phyloP scores from a whole-genome alignment of 2,797 vertebrate genomes.

The Erithacus rubecula region DNA sequence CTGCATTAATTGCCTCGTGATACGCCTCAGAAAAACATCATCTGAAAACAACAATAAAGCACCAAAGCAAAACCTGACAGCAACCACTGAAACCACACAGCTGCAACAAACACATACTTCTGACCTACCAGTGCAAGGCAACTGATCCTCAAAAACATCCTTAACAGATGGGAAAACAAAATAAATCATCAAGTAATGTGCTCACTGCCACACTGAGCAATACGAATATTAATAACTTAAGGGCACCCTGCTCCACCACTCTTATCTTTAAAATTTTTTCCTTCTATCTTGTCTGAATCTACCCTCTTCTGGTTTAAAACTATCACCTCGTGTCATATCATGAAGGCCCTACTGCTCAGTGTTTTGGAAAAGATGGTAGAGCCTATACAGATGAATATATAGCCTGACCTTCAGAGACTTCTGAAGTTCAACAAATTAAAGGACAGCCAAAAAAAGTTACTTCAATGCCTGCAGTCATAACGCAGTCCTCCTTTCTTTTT shows the following conservation, averaged over 20 bases:
- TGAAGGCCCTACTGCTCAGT: not conserved
- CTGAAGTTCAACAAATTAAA: not conserved
- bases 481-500: not conserved
- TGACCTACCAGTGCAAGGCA: not conserved
- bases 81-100: not conserved
- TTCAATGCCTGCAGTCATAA: not conserved
- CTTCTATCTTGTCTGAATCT: not conserved
- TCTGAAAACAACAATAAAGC: not conserved
- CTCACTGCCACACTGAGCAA: not conserved
- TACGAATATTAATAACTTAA: not conserved
- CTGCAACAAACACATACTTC: not conserved
- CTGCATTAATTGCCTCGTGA: not conserved
- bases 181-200: not conserved
- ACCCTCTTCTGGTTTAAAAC: not conserved
- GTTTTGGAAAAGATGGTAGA: not conserved
- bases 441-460: not conserved
- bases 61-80: not conserved
- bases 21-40: not conserved
- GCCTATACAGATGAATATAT: accelerated
- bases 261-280: accelerated
- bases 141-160: not conserved
- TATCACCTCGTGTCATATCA: too few species aligned
- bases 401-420: not conserved
- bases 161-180: not conserved
- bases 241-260: not conserved